Evolutionary conservation across 2,113 vertebrate genomes (phyloP).

Genomic region (Cervus canadensis): DNA sequence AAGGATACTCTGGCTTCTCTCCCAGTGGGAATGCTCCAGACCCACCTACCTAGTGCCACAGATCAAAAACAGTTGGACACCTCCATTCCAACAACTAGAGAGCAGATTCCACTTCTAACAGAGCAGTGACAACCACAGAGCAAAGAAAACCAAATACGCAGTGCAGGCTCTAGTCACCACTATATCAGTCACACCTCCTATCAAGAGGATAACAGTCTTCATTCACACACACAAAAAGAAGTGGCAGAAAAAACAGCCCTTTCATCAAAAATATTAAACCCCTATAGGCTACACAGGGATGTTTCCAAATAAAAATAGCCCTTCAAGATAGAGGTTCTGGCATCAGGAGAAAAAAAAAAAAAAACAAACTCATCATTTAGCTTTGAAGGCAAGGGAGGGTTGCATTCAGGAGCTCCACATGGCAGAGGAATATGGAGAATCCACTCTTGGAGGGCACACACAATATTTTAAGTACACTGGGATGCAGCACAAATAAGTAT

Average conservation of each 20-base stretch:
- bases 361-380: background rate
- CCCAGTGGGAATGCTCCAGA: background rate
- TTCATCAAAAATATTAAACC: background rate
- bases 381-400: background rate
- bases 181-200: background rate
- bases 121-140: background rate
- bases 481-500: background rate
- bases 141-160: background rate
- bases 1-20: background rate
- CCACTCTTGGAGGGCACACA: background rate
- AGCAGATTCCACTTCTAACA: background rate
- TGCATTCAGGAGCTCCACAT: background rate
- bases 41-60: background rate
- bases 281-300: background rate
- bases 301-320: background rate
- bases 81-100: background rate
- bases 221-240: background rate
- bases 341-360: background rate
- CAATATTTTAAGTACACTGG: background rate
- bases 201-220: background rate
- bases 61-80: background rate
- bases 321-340: background rate
- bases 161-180: background rate
- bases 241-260: background rate
- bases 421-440: background rate